Evolutionary conservation across 2,888 invertebrate genomes (phyloP), one percentile per base, ranked within the genome.

Genomic region (Sesamia inferens): DNA sequence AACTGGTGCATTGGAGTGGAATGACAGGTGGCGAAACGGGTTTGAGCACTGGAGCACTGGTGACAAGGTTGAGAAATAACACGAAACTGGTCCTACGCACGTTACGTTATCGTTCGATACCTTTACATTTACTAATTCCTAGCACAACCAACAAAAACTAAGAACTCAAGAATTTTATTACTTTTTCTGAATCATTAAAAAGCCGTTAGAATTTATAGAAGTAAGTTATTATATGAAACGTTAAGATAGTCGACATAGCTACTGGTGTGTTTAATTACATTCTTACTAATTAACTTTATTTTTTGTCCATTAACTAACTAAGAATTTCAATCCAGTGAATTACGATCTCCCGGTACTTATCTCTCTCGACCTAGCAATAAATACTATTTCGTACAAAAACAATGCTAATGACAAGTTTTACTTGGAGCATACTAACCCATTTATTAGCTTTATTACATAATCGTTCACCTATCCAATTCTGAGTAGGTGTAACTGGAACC

Each of bases 31-130:
- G 88, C 66, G 90, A 88, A 93, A 93, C 94, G 92, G 92, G 95
- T 94, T 93, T 91, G 74, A 79, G 83, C 88, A 95, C 92, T 95
- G 90, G 95, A 93, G 81, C 93, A 95, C 91, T 88, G 91, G 93
- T 94, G 93, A 92, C 95, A 96, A 96, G 96, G 96, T 96, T 96
- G 96, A 90, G 95, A 93, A 94, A 96, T 90, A 92, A 77, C 85
- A 70, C 68, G 54, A 72, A 85, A 90, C 93, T 89, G 87, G 91
- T 92, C 84, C 88, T 90, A 91, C 90, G 89, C 90, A 91, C 88
- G 88, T 86, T 61, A 68, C 61, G 88, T 86, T 85, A 85, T 86
- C 86, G 13, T 68, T 57, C 14, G 11, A 42, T 84, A 85, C 84
- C 85, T 86, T 78, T 82, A 83, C 68, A 81, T 82, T 85, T 81